Conservation (phyloP, 2,797 vertebrate species). For the Dryobates pubescens region DNA sequence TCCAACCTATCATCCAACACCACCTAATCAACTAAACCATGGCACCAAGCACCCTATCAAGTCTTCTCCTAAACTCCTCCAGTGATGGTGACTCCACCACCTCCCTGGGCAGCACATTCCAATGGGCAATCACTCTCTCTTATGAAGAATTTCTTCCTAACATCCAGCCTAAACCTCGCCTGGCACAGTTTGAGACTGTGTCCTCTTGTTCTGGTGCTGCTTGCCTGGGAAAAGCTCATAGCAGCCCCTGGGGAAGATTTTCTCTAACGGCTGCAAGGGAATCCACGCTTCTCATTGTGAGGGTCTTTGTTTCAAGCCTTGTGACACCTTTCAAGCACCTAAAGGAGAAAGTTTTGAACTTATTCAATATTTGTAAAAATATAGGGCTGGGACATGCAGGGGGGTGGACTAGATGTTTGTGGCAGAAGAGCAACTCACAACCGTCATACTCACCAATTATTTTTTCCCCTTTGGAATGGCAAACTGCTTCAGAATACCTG, state of each 20-base stretch:
- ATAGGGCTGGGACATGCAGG: neutral
- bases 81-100: too few relatives aligned
- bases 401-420: neutral
- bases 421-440: neutral
- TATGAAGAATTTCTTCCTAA: too few relatives aligned
- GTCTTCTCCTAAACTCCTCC: too few relatives aligned
- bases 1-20: too few relatives aligned
- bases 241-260: neutral
- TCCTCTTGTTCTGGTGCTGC: too few relatives aligned
- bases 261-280: neutral
- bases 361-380: neutral
- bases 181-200: too few relatives aligned
- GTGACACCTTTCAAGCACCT: neutral
- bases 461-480: neutral
- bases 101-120: too few relatives aligned
- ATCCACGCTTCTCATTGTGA: neutral
- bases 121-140: too few relatives aligned
- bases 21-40: too few relatives aligned
- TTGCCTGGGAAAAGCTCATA: neutral
- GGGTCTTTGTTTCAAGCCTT: neutral
- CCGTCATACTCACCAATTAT: neutral
- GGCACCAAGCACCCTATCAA: too few relatives aligned
- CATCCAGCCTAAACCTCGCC: too few relatives aligned
- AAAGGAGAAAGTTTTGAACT: neutral
- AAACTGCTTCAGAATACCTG: neutral